Evolutionary conservation across 2,797 vertebrate genomes (phyloP).

Genomic region (Phylloscopus collybita): DNA sequence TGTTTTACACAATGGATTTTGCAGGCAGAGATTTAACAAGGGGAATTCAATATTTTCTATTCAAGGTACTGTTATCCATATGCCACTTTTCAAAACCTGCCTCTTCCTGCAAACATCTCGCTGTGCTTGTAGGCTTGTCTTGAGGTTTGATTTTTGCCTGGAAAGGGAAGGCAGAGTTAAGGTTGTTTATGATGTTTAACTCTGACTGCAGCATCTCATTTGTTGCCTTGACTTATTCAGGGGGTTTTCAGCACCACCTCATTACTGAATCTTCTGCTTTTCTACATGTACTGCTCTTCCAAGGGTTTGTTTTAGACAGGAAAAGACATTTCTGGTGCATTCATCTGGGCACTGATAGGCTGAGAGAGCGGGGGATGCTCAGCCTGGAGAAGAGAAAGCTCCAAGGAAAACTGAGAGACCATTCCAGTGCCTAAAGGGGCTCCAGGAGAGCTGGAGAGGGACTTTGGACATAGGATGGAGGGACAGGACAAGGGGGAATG

Average conservation of each 20-base stretch:
- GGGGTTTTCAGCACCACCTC: not conserved
- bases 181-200: not conserved
- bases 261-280: not conserved
- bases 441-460: not conserved
- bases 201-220: not conserved
- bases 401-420: not conserved
- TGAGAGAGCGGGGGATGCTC: not conserved
- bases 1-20: not conserved
- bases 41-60: not conserved
- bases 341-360: not conserved
- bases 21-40: slow-evolving; percentile 2
- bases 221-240: not conserved
- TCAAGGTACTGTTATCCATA: not conserved
- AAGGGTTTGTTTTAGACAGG: not conserved
- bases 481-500: not conserved
- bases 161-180: not conserved
- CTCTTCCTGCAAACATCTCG: not conserved
- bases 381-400: not conserved
- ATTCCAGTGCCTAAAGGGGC: not conserved
- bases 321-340: not conserved
- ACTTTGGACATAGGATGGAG: not conserved
- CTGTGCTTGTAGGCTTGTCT: not conserved
- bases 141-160: not conserved
- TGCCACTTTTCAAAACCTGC: not conserved
- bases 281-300: not conserved